Evolutionary conservation across 2,797 vertebrate species (phyloP).

Genomic region (Acanthurus leucopareius): DNA sequence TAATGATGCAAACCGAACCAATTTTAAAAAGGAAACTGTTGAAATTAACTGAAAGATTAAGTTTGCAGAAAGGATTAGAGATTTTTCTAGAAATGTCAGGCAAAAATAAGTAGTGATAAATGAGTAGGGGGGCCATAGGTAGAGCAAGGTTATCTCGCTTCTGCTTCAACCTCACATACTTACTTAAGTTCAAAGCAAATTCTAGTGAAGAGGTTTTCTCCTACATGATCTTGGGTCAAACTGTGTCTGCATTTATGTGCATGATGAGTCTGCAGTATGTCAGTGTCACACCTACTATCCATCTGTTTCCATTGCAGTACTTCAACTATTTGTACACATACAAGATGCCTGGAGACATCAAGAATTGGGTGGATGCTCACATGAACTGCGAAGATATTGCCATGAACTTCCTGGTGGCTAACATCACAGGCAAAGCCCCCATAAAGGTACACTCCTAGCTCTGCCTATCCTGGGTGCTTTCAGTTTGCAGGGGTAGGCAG

Average conservation of each 20-base stretch:
- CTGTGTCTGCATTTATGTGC: constrained; percentile 11
- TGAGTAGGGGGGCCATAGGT: constrained; percentile 34
- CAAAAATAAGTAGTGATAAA: constrained; percentile 41
- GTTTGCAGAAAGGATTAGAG: not conserved
- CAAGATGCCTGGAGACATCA: constrained; percentile 99
- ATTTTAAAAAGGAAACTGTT: not conserved
- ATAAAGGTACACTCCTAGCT: constrained; percentile 91
- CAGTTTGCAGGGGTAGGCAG: constrained; percentile 35
- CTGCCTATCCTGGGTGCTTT: constrained; percentile 20
- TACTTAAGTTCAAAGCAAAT: constrained; percentile 39
- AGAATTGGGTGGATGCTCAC: constrained; percentile 99
- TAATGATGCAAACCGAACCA: not conserved
- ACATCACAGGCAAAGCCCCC: constrained; percentile 97
- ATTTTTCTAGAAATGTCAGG: constrained; percentile 14
- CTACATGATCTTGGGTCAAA: constrained; percentile 29
- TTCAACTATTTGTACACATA: constrained; percentile 99
- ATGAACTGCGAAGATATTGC: constrained; percentile 99
- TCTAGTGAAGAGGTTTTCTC: constrained; percentile 16
- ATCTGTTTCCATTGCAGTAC: constrained; percentile 86
- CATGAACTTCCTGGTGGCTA: constrained; percentile 99
- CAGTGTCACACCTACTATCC: not conserved
- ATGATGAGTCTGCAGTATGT: constrained; percentile 6
- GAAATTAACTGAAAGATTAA: not conserved
- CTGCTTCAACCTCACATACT: constrained; percentile 43
- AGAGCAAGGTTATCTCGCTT: constrained; percentile 55